phyloP scores from a whole-genome alignment of 1,140 invertebrate species.

The Lordiphosa stackelbergi region DNA sequence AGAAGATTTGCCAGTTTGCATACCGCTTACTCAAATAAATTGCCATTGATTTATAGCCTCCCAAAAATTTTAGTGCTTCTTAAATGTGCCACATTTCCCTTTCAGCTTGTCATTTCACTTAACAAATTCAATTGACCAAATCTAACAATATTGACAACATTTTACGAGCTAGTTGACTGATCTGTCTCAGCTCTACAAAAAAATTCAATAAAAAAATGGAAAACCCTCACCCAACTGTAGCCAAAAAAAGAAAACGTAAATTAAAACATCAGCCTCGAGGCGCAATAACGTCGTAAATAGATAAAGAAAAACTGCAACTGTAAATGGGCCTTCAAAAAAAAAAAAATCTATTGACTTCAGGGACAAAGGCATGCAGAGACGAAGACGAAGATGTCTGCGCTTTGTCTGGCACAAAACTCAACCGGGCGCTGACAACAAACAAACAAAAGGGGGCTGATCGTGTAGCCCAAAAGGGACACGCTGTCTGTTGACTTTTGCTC shows the following conservation, averaged over 20 bases:
- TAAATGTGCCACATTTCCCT: too few relatives aligned
- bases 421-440: slow-evolving; percentile 21
- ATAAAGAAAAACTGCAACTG: slow-evolving; percentile 35
- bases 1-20: too few relatives aligned
- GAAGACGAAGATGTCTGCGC: slow-evolving; percentile 39
- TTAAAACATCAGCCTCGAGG: slow-evolving; percentile 46
- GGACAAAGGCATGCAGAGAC: background rate
- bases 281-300: slow-evolving; percentile 51
- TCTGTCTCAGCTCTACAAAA: slow-evolving; percentile 10
- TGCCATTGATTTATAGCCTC: too few relatives aligned
- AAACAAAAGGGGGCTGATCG: slow-evolving; percentile 50
- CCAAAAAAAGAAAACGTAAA: slow-evolving; percentile 10
- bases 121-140: slow-evolving; percentile 13
- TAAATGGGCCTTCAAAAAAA: slow-evolving; percentile 20
- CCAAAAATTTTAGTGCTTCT: too few relatives aligned
- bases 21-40: too few relatives aligned
- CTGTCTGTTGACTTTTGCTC: slow-evolving; percentile 14
- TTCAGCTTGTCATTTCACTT: too few relatives aligned
- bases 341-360: slow-evolving; percentile 38
- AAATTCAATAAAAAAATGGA: background rate
- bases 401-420: slow-evolving; percentile 29
- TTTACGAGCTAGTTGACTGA: slow-evolving; percentile 33
- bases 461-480: slow-evolving; percentile 26
- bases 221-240: background rate
- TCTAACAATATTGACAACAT: slow-evolving; percentile 24